Evolutionary conservation across 2,797 vertebrate species (phyloP).

Genomic region (Oreochromis grahami): DNA sequence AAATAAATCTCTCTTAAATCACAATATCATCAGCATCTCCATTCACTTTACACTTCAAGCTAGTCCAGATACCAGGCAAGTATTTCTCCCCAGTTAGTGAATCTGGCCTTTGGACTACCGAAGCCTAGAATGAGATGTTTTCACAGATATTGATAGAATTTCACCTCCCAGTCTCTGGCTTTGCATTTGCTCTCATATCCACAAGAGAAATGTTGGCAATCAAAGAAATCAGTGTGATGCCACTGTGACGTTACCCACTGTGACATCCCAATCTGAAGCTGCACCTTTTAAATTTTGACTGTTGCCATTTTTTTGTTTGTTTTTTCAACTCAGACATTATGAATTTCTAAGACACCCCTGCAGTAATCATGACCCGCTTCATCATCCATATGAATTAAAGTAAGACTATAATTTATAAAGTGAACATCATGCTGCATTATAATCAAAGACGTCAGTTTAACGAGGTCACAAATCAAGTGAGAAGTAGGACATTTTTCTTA

Average conservation of each 20-base stretch:
- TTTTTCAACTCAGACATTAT: not conserved
- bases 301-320: not conserved
- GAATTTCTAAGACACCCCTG: fast-evolving
- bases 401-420: not conserved
- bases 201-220: fast-evolving
- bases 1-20: not conserved
- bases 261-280: not conserved
- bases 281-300: not conserved
- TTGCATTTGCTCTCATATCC: not conserved
- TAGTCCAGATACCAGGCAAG: not conserved
- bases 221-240: not conserved
- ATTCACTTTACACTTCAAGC: not conserved
- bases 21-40: fast-evolving
- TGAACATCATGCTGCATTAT: not conserved
- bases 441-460: not conserved
- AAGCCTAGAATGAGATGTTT: not conserved
- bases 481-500: not conserved
- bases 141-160: not conserved
- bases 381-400: fast-evolving
- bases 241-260: not conserved
- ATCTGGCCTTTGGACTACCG: not conserved
- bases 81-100: fast-evolving
- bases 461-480: not conserved
- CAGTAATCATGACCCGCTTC: not conserved
- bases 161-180: not conserved